phyloP scores from a whole-genome alignment of 2,113 vertebrate species.

The Dromaius novaehollandiae region DNA sequence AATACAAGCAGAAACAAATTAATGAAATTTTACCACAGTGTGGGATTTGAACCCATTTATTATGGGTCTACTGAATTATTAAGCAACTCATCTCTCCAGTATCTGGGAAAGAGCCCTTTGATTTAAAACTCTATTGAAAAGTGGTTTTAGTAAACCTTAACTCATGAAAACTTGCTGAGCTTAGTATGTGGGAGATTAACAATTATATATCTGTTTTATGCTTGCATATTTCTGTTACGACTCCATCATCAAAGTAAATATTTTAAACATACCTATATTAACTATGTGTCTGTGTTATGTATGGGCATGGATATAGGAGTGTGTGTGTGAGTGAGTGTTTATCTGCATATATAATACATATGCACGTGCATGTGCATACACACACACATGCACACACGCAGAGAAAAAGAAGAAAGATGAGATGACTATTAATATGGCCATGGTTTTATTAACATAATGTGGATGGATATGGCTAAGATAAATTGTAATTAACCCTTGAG shows the following conservation, averaged over 20 bases:
- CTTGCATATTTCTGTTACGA: background rate
- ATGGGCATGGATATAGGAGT: background rate
- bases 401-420: background rate
- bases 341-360: background rate
- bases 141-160: background rate
- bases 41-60: constrained; percentile 28
- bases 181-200: background rate
- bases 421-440: background rate
- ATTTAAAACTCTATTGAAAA: background rate
- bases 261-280: background rate
- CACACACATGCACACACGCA: background rate
- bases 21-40: constrained; percentile 28
- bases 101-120: background rate
- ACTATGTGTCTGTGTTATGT: background rate
- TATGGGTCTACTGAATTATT: constrained; percentile 33
- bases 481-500: background rate
- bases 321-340: background rate
- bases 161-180: background rate
- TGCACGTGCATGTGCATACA: background rate
- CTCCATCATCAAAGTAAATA: background rate
- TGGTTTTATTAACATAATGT: background rate
- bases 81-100: constrained; percentile 2
- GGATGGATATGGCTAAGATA: background rate
- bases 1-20: constrained; percentile 46
- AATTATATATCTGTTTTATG: background rate